phyloP scores from a whole-genome alignment of 1,140 invertebrate genomes.

The Maconellicoccus hirsutus region DNA sequence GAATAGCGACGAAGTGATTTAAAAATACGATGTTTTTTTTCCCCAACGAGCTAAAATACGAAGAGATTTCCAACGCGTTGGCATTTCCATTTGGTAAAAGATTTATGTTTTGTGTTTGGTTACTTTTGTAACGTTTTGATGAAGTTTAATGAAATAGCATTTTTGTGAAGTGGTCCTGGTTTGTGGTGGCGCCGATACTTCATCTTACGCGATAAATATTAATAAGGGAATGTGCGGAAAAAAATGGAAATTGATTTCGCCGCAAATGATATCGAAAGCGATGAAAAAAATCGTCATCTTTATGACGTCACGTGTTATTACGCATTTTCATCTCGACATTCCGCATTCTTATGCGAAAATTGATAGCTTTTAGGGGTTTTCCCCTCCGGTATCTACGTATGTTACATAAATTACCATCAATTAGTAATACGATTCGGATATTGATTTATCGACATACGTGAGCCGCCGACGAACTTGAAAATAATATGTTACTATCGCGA shows the following conservation, averaged over 20 bases:
- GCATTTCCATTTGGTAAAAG: neutral
- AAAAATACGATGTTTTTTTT: too few relatives aligned
- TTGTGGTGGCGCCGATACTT: neutral
- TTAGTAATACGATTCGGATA: neutral
- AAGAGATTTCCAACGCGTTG: neutral
- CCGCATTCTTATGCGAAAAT: neutral
- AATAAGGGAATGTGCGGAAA: neutral
- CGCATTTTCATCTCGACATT: neutral
- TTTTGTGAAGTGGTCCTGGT: neutral
- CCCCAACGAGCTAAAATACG: too few relatives aligned
- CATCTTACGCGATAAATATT: neutral
- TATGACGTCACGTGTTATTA: neutral
- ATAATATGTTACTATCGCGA: neutral
- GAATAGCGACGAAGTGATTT: too few relatives aligned
- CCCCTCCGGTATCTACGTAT: neutral
- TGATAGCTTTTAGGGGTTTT: neutral
- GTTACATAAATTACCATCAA: conserved; percentile 5
- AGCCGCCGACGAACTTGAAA: neutral
- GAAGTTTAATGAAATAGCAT: neutral
- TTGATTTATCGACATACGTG: neutral
- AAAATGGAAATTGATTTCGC: neutral
- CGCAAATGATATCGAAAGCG: neutral
- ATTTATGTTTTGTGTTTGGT: neutral
- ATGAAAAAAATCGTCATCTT: too few relatives aligned
- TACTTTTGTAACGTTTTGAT: neutral